A percentile compares a stretch with the other conserved stretches of the same genome.
phyloP scores from a whole-genome alignment of 2,888 invertebrate genomes.

The Drosophila neotestacea region DNA sequence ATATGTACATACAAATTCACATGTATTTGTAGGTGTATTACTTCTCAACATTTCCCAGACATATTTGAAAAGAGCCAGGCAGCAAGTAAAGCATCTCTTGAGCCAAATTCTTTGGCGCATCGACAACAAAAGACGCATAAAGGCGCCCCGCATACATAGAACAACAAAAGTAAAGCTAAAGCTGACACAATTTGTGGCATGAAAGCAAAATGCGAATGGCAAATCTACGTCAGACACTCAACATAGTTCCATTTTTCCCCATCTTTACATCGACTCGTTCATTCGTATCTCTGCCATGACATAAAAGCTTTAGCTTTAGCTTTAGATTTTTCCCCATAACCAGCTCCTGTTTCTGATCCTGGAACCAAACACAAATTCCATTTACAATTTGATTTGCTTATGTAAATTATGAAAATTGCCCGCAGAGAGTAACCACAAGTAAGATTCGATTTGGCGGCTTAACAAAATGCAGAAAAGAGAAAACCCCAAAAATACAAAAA shows the following conservation, averaged over 20 bases:
- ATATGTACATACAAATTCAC: background rate
- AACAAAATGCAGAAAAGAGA: slow-evolving; percentile 62
- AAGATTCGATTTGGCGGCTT: slow-evolving; percentile 79
- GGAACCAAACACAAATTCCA: slow-evolving; percentile 59
- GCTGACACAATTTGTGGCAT: slow-evolving; percentile 70
- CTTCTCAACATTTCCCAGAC: background rate
- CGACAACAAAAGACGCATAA: slow-evolving; percentile 62
- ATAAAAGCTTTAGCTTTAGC: slow-evolving; percentile 31
- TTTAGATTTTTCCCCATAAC: background rate
- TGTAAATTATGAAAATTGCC: slow-evolving; percentile 81
- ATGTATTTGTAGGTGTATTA: background rate
- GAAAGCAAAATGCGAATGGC: slow-evolving; percentile 37
- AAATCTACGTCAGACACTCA: slow-evolving; percentile 76
- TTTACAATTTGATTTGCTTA: slow-evolving; percentile 79
- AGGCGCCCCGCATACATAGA: slow-evolving; percentile 18
- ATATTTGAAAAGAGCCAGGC: slow-evolving; percentile 1
- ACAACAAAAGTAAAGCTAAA: slow-evolving; percentile 29
- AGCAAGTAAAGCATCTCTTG: slow-evolving; percentile 61
- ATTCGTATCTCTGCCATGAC: slow-evolving; percentile 28
- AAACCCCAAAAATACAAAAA: slow-evolving; percentile 8
- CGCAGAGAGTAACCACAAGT: slow-evolving; percentile 79
- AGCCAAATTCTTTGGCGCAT: slow-evolving; percentile 77
- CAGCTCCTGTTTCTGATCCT: background rate
- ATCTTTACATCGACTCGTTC: slow-evolving; percentile 1
- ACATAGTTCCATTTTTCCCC: slow-evolving; percentile 69